phyloP scores from a whole-genome alignment of 1,140 invertebrate genomes.

The Cryptotermes secundus region DNA sequence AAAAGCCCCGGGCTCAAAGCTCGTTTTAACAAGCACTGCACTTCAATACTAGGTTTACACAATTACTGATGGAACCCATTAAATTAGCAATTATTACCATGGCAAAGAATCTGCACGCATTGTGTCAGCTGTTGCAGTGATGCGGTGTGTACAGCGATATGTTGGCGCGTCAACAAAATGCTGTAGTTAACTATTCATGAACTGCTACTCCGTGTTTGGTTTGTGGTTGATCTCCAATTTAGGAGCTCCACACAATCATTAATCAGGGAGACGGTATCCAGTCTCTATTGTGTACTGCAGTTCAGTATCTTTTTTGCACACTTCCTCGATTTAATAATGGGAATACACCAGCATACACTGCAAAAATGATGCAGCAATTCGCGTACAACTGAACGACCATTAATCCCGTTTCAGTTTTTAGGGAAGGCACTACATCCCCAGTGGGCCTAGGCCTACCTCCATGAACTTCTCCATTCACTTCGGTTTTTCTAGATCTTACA shows the following conservation, averaged over 20 bases:
- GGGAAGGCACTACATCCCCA: too few species aligned
- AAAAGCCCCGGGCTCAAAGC: neutral
- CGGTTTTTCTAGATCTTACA: too few species aligned
- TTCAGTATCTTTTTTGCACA: neutral
- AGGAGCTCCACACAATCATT: slow-evolving; percentile 5
- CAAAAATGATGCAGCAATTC: neutral
- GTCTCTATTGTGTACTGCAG: neutral
- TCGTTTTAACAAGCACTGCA: neutral
- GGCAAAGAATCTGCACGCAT: neutral
- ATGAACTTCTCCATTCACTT: too few species aligned
- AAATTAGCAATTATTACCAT: slow-evolving; percentile 18
- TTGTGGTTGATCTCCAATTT: slow-evolving; percentile 1
- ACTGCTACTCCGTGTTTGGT: neutral
- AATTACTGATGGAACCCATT: neutral
- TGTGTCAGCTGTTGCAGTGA: neutral
- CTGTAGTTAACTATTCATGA: slow-evolving; percentile 11
- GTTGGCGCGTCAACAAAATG: neutral
- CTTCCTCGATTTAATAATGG: slow-evolving; percentile 1
- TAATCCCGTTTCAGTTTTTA: too few species aligned
- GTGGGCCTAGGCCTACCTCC: too few species aligned
- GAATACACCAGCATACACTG: neutral
- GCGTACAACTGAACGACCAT: too few species aligned
- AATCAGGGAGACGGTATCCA: neutral
- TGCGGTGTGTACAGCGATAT: neutral
- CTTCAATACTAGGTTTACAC: neutral